Evolutionary conservation across 2,888 invertebrate genomes (phyloP).

Genomic region (Argynnis bischoffii): DNA sequence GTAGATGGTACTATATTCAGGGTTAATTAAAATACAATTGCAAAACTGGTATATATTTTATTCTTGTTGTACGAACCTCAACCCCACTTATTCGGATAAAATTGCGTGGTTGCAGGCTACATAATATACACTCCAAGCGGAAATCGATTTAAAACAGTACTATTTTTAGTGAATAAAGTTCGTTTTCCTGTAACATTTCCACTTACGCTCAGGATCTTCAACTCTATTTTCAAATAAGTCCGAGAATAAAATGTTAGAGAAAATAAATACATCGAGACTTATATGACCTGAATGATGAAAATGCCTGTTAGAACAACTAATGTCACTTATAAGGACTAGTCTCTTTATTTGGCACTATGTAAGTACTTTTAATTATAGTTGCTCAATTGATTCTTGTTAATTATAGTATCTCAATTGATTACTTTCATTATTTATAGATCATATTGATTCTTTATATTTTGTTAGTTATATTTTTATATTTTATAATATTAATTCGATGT

Average conservation of each 20-base stretch:
- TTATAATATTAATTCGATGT: too few species aligned
- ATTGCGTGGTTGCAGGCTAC: neutral
- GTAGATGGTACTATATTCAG: neutral
- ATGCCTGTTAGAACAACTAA: neutral
- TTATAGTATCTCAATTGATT: too few species aligned
- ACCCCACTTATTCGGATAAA: slow-evolving; percentile 20
- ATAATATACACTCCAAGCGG: neutral
- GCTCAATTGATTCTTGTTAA: too few species aligned
- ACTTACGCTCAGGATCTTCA: slow-evolving; percentile 3
- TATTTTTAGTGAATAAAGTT: neutral
- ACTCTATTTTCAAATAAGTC: slow-evolving; percentile 23
- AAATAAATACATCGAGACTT: slow-evolving; percentile 11
- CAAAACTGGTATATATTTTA: slow-evolving; percentile 11
- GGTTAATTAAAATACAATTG: slow-evolving; percentile 20
- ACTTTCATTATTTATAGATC: too few species aligned
- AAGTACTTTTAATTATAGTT: too few species aligned
- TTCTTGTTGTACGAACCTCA: slow-evolving; percentile 9
- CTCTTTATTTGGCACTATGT: too few species aligned
- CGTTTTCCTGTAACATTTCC: neutral
- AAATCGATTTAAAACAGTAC: neutral
- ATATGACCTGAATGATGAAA: slow-evolving; percentile 15
- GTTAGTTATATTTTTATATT: too few species aligned
- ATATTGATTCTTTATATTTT: too few species aligned
- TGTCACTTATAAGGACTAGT: neutral
- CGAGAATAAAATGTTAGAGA: slow-evolving; percentile 21